phyloP scores from a whole-genome alignment of 2,888 invertebrate species.

The Dolomedes plantarius region DNA sequence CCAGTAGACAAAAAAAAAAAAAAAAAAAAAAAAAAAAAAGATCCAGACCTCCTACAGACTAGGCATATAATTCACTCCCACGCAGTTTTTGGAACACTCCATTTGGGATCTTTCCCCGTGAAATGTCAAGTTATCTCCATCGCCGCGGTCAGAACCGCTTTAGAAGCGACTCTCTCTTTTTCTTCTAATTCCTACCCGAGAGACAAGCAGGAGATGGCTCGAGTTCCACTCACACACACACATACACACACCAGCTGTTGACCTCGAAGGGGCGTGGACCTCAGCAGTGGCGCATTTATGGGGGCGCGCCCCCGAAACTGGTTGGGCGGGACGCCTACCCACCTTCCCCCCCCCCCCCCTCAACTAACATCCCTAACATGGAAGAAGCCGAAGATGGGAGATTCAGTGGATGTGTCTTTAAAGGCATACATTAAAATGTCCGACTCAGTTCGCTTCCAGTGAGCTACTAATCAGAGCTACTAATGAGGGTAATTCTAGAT shows the following conservation, averaged over 20 bases:
- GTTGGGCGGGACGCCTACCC: conserved; percentile 60
- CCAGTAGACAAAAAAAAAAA: too few relatives aligned
- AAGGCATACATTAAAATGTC: too few relatives aligned
- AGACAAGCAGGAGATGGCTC: conserved; percentile 29
- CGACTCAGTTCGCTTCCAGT: too few relatives aligned
- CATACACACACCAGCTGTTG: conserved; percentile 52
- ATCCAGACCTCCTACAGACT: too few relatives aligned
- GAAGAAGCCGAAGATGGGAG: not conserved
- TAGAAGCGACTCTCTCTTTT: not conserved
- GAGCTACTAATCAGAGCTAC: too few relatives aligned
- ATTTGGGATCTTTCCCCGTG: too few relatives aligned
- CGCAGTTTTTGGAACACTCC: too few relatives aligned
- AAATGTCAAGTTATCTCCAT: not conserved
- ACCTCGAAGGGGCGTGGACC: conserved; percentile 53
- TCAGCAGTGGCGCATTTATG: conserved; percentile 2
- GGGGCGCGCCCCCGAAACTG: conserved; percentile 31
- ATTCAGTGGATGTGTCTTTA: too few relatives aligned
- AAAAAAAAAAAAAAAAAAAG: too few relatives aligned
- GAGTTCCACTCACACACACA: too few relatives aligned
- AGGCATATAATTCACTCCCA: too few relatives aligned
- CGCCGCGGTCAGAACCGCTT: not conserved
- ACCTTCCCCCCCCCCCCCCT: not conserved
- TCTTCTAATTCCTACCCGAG: conserved; percentile 14
- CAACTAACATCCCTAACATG: not conserved
- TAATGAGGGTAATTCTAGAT: too few relatives aligned